phyloP scores from a whole-genome alignment of 35 echinoderm and acorn worm species.

The Heliocidaris tuberculata region DNA sequence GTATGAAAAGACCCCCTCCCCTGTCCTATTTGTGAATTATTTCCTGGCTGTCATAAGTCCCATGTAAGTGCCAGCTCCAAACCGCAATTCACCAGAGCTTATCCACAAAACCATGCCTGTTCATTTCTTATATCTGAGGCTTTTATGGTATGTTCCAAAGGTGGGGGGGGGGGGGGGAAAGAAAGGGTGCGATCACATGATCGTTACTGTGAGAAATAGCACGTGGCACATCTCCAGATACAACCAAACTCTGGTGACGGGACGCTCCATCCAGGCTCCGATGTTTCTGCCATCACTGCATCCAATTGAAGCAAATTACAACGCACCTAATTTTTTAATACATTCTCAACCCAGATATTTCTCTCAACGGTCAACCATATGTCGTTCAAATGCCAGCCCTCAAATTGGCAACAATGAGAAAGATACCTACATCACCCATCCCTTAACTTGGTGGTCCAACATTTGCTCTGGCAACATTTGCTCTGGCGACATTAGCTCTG shows the following conservation, averaged over 20 bases:
- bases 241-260: background rate
- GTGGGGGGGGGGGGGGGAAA: background rate
- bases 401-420: background rate
- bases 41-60: background rate
- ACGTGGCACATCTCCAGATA: background rate
- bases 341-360: conserved; percentile 17
- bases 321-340: conserved; percentile 6
- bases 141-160: background rate
- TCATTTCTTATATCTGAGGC: background rate
- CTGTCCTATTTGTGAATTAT: background rate
- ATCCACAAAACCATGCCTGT: background rate
- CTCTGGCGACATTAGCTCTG: too few species aligned
- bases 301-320: background rate
- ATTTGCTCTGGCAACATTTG: too few species aligned
- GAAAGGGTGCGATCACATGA: background rate
- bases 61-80: background rate
- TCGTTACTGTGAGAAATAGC: background rate
- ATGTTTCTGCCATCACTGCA: background rate
- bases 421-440: background rate
- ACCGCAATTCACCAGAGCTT: background rate
- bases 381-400: background rate
- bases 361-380: background rate
- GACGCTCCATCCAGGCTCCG: background rate
- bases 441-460: background rate
- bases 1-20: background rate